A percentile compares a stretch with the other conserved stretches of the same genome.
phyloP scores from a whole-genome alignment of 2,888 invertebrate species.

The Pachycephus smyrnensis region DNA sequence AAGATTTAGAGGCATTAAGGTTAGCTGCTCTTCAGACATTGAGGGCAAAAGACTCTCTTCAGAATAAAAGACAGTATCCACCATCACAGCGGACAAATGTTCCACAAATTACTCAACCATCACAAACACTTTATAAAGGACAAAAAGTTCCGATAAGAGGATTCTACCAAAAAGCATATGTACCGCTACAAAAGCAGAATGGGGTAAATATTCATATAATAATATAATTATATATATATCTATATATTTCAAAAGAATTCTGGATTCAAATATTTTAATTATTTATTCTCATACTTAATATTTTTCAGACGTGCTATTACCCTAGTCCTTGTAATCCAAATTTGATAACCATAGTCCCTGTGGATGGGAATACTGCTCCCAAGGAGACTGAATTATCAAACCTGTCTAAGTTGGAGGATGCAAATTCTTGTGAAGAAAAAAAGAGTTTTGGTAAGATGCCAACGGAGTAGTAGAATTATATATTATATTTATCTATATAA shows the following conservation, averaged over 20 bases:
- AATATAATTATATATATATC: background rate
- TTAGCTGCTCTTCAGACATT: constrained; percentile 69
- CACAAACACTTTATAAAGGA: constrained; percentile 34
- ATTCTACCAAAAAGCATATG: constrained; percentile 35
- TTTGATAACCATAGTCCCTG: constrained; percentile 69
- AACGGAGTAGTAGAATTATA: background rate
- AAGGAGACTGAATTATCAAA: background rate
- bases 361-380: constrained; percentile 52
- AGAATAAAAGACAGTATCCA: constrained; percentile 27
- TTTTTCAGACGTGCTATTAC: constrained; percentile 51
- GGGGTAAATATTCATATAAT: constrained; percentile 40
- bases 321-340: constrained; percentile 65
- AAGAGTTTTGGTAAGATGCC: background rate
- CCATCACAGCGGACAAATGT: constrained; percentile 20
- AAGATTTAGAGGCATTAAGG: constrained; percentile 69
- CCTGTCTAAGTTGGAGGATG: background rate
- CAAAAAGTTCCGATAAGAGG: constrained; percentile 39
- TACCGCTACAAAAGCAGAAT: constrained; percentile 45
- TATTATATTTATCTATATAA: background rate
- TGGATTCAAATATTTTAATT: background rate
- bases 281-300: background rate
- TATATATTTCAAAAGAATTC: background rate
- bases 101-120: background rate
- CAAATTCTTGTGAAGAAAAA: constrained; percentile 3
- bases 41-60: constrained; percentile 42